A percentile compares a stretch with the other conserved stretches of the same genome.
These are phyloP conservation scores for Danio choprae DNA, from an alignment of 2,797 vertebrate species.

Conservation along the genomic window DNA sequence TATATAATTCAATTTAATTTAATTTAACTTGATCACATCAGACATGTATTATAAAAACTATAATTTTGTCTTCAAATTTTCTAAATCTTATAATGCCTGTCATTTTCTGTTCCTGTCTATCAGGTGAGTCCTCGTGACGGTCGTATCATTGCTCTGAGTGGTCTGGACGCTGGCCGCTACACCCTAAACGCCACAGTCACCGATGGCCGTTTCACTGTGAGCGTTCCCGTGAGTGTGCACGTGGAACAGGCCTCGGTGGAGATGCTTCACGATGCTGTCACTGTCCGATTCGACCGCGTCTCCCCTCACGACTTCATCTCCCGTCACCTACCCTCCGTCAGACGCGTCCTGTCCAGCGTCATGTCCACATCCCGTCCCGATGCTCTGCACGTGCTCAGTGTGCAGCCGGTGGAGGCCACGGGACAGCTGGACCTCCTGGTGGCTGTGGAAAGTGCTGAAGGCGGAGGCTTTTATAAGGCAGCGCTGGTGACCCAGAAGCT, in stretches of 20 bases:
- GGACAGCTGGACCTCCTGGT: slow-evolving; percentile 93
- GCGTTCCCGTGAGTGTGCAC: slow-evolving; percentile 88
- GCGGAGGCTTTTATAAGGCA: slow-evolving; percentile 89
- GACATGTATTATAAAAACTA: too few relatives aligned
- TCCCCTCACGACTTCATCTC: slow-evolving; percentile 92
- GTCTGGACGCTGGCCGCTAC: slow-evolving; percentile 91
- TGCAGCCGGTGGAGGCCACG: slow-evolving; percentile 91
- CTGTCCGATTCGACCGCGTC: slow-evolving; percentile 91
- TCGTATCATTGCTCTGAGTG: slow-evolving; percentile 93
- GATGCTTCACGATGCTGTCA: slow-evolving; percentile 92
- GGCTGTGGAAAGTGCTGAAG: slow-evolving; percentile 83
- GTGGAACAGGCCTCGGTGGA: slow-evolving; percentile 89
- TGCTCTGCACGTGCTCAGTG: slow-evolving; percentile 89
- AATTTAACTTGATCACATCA: too few relatives aligned
- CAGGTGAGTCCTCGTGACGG: slow-evolving; percentile 88
- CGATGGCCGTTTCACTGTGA: slow-evolving; percentile 92
- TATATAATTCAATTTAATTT: too few relatives aligned
- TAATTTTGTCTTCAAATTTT: too few relatives aligned
- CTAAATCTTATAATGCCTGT: background rate
- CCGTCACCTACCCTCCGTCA: slow-evolving; percentile 85
- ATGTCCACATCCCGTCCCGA: slow-evolving; percentile 89
- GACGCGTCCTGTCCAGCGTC: slow-evolving; percentile 82
- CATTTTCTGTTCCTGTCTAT: background rate
- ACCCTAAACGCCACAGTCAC: slow-evolving; percentile 94
- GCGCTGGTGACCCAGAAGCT: slow-evolving; percentile 97